Evolutionary conservation across 2,113 vertebrate genomes (phyloP), one percentile per base, ranked within the genome.

Genomic region (Proteles cristata): DNA sequence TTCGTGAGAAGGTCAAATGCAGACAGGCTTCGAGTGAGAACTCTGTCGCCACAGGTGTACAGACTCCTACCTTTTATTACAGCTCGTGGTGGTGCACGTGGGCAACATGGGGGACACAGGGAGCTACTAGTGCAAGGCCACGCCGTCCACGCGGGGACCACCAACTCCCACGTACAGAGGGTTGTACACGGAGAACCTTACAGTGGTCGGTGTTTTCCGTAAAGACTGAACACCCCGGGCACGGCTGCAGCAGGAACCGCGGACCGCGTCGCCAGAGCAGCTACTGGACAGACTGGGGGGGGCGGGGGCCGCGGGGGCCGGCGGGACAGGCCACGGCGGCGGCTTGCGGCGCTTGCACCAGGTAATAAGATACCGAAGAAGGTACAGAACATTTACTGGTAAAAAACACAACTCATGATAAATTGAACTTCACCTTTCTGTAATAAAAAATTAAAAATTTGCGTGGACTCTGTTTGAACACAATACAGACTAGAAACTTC

Each of bases 51-150:
- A 14, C 1, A 2, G 39, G 1, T 3, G 87, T 96, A 97, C 97
- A 98, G 98, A 98, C 98, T 96, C 97, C 98, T 97, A 97, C 97
- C 98, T 97, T 91, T 97, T 98, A 98, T 98, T 97, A 97, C 91
- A 79, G 98, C 97, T 92, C 58, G 74, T 43, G 97, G 94, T 71
- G 74, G 95, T 76, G 83, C 65, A 8, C 55, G 94, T 50, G 71
- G 92, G n/a, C n/a, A 1, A 11, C 2, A 9, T 16, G 4, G 43
- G 69, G 26, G 68, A 8, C 25, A 1, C 15, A 0, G 43, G 74
- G 74, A 28, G 73, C 43, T 28, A 4, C 73, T 7, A 28, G 73
- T 15, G 2, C 14, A 15, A 31, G 97, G 77, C 88, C 97, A 97
- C 81, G 97, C 97, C 73, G 92, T 94, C 92, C 85, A 90, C 93